phyloP scores from a whole-genome alignment of 2,888 invertebrate genomes.

The Apodemia duryi region DNA sequence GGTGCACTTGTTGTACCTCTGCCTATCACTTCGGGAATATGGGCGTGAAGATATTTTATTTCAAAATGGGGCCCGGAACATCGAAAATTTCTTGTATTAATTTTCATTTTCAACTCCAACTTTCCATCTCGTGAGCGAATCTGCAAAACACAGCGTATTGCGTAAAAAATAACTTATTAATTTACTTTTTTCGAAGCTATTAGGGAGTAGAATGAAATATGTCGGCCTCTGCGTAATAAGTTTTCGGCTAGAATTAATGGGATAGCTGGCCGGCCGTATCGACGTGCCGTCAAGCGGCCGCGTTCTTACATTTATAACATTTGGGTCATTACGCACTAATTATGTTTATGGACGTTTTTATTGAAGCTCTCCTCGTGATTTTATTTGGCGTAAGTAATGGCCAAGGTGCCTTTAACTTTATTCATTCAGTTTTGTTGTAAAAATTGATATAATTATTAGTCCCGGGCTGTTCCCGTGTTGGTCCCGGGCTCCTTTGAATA shows the following conservation, averaged over 20 bases:
- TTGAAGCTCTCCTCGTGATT: conserved; percentile 33
- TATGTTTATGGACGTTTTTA: conserved; percentile 54
- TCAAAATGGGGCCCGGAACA: no score
- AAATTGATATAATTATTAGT: no score
- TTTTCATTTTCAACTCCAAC: no score
- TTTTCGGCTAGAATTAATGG: conserved; percentile 29
- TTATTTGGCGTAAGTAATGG: conserved; percentile 30
- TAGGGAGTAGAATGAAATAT: conserved; percentile 5
- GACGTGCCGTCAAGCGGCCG: conserved; percentile 32
- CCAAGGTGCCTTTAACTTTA: conserved; percentile 3
- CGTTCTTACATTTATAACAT: conserved; percentile 52
- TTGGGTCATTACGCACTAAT: conserved; percentile 58
- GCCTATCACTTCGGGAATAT: no score
- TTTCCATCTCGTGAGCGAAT: no score
- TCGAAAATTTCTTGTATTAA: no score
- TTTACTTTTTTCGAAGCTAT: conserved; percentile 9
- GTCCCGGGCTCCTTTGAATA: no score
- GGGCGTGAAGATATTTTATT: no score
- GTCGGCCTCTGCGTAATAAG: conserved; percentile 22
- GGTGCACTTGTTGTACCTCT: no score
- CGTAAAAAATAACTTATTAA: neutral
- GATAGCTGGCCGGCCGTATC: conserved; percentile 32
- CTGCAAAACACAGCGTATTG: no score
- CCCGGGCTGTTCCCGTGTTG: no score
- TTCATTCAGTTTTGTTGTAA: neutral